Evolutionary conservation across 1,140 invertebrate genomes (phyloP).

Genomic region (Uloborus diversus): DNA sequence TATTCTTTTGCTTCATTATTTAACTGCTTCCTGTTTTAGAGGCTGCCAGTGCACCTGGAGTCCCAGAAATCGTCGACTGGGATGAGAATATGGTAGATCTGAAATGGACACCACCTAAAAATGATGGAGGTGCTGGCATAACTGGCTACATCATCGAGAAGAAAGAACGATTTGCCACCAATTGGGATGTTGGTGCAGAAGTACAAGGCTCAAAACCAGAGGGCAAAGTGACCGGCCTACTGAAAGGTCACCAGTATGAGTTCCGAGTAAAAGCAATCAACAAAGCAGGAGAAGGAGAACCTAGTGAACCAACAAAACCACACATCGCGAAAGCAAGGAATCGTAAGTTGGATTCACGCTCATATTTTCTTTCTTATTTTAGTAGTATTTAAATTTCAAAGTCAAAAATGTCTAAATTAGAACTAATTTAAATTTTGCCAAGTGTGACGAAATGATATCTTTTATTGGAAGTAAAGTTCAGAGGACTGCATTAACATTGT

Average conservation of each 20-base stretch:
- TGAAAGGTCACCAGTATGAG: constrained; percentile 89
- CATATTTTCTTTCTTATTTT: no score
- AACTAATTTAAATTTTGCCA: no score
- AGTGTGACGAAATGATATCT: no score
- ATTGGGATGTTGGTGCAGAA: constrained; percentile 84
- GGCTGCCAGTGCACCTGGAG: constrained; percentile 82
- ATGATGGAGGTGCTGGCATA: constrained; percentile 93
- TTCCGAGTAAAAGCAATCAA: constrained; percentile 93
- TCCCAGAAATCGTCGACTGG: constrained; percentile 90
- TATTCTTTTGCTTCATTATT: no score
- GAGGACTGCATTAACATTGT: no score
- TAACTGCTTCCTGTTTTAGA: no score
- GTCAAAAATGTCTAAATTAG: no score
- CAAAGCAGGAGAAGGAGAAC: constrained; percentile 91
- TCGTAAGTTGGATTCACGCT: constrained; percentile 62
- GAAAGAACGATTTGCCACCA: constrained; percentile 87
- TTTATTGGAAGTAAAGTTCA: no score
- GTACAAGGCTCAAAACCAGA: constrained; percentile 77
- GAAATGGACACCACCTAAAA: constrained; percentile 87
- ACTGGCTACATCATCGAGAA: constrained; percentile 96
- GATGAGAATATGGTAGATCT: constrained; percentile 91
- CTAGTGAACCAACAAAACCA: constrained; percentile 71
- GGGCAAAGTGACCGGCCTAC: constrained; percentile 83
- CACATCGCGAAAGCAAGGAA: constrained; percentile 63
- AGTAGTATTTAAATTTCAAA: no score